These are phyloP conservation scores for Trochalopteron elliotii DNA, from an alignment of 2,113 vertebrate species.

Conservation along the genomic window DNA sequence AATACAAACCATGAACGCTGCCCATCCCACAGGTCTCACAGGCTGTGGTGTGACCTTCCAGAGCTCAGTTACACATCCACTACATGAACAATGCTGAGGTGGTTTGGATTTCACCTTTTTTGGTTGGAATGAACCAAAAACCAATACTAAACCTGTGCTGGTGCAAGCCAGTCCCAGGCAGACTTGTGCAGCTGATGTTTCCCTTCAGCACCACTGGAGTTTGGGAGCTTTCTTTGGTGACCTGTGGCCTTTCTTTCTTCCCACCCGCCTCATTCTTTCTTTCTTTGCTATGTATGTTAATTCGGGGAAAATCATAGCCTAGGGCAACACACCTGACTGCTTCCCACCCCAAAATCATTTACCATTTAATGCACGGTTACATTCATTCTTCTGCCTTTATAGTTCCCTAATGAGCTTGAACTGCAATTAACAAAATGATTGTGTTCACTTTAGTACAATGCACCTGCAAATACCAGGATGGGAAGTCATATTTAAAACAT, in stretches of 20 bases:
- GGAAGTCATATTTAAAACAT: constrained; percentile 32
- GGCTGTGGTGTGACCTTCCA: background rate
- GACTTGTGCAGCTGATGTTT: background rate
- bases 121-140: background rate
- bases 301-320: constrained; percentile 64
- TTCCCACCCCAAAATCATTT: constrained; percentile 68
- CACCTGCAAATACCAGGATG: constrained; percentile 66
- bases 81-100: background rate
- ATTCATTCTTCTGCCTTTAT: constrained; percentile 71
- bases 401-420: constrained; percentile 71
- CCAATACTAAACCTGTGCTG: background rate
- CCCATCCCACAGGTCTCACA: background rate
- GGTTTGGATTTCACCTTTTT: background rate
- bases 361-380: constrained; percentile 68
- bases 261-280: constrained; percentile 42
- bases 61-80: background rate
- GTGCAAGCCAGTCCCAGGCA: background rate
- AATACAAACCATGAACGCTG: background rate
- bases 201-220: background rate
- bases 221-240: constrained; percentile 33
- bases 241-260: constrained; percentile 62
- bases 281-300: constrained; percentile 63
- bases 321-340: constrained; percentile 59
- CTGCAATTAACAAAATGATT: constrained; percentile 72
- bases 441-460: constrained; percentile 60